Percentiles rank a stretch among this genome's conserved stretches.
phyloP scores from a whole-genome alignment of 2,113 vertebrate genomes.

The Sceloporus tristichus region DNA sequence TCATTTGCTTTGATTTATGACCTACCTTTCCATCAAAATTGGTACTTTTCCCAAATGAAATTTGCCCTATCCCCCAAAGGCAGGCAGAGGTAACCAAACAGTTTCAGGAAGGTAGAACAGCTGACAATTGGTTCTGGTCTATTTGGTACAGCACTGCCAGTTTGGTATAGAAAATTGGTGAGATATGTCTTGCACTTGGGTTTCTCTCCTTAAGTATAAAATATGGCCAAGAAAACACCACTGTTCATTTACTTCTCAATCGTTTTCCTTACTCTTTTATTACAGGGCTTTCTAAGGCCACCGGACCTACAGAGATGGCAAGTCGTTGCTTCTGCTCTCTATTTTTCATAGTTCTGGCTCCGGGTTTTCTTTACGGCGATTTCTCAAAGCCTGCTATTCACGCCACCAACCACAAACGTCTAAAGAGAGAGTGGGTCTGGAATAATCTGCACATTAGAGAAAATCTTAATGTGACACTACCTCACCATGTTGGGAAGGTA shows the following conservation, averaged over 20 bases:
- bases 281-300: constrained; percentile 38
- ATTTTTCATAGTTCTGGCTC: constrained; percentile 37
- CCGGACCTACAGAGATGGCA: constrained; percentile 56
- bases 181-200: not conserved
- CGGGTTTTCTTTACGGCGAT: constrained; percentile 24
- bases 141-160: not conserved
- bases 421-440: constrained; percentile 92
- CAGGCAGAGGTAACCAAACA: no score
- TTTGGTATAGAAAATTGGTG: no score
- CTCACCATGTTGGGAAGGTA: constrained; percentile 88
- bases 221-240: not conserved
- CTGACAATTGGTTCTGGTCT: not conserved
- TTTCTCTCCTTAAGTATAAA: not conserved
- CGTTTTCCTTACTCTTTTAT: not conserved
- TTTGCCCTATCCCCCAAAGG: not conserved
- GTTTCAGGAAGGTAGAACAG: not conserved
- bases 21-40: no score
- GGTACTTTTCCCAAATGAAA: not conserved
- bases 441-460: constrained; percentile 87
- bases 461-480: constrained; percentile 74
- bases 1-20: no score
- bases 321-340: constrained; percentile 44
- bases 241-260: not conserved
- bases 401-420: constrained; percentile 63
- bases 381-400: constrained; percentile 33